A percentile compares a stretch with the other conserved stretches of the same genome.
Evolutionary conservation across 2,797 vertebrate genomes (phyloP).

Genomic region (Alectoris magna): DNA sequence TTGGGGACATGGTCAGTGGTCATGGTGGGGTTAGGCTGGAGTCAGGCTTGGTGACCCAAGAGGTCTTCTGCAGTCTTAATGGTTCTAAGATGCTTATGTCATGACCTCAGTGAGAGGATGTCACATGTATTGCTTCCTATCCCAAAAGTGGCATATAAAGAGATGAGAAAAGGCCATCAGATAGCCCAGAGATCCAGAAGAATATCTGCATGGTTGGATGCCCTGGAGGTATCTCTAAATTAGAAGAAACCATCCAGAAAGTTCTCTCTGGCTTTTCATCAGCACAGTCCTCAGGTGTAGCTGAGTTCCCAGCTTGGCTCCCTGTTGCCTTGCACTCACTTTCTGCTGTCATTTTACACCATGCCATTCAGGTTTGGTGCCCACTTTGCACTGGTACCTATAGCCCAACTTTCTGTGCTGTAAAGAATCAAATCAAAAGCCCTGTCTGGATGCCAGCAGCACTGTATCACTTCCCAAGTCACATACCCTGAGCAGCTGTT

Average conservation of each 20-base stretch:
- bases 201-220: neutral
- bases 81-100: neutral
- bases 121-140: neutral
- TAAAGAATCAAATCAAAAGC: neutral
- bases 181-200: neutral
- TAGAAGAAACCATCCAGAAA: neutral
- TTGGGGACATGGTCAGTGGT: too few species aligned
- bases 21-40: too few species aligned
- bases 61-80: too few species aligned
- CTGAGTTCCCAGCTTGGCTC: neutral
- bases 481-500: neutral
- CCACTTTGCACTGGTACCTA: neutral
- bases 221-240: neutral
- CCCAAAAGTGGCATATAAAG: neutral
- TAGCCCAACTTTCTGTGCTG: neutral
- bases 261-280: neutral
- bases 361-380: neutral
- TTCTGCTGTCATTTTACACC: neutral
- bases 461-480: neutral
- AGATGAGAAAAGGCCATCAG: neutral
- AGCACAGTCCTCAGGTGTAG: rapidly evolving
- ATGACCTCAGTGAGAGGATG: rapidly evolving
- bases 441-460: neutral
- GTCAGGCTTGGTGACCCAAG: too few species aligned
- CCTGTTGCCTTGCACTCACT: neutral